These are phyloP conservation scores for Stenodema calcarata DNA, from an alignment of 2,888 invertebrate genomes.

Conservation along the genomic window DNA sequence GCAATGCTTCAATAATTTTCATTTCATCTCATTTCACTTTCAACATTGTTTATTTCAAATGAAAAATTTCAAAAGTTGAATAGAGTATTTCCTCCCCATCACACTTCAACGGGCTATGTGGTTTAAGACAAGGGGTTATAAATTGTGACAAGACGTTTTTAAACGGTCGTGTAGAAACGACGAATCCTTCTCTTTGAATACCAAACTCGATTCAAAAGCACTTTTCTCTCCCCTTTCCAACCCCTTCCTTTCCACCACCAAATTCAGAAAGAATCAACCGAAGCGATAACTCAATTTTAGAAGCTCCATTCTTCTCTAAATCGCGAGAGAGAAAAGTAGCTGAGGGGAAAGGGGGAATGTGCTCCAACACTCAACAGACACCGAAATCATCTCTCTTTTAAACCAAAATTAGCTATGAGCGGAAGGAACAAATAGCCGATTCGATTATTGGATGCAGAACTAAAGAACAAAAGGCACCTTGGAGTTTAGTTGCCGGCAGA, in stretches of 20 bases:
- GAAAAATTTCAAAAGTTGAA: too few species aligned
- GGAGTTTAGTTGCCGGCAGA: not conserved
- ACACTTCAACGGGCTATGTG: not conserved
- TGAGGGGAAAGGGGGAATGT: not conserved
- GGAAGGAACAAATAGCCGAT: not conserved
- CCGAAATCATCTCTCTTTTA: not conserved
- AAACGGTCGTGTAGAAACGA: not conserved
- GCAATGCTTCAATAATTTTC: too few species aligned
- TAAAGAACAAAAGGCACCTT: not conserved
- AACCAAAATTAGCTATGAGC: not conserved
- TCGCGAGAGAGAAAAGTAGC: not conserved
- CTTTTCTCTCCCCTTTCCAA: not conserved
- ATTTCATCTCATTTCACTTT: too few species aligned
- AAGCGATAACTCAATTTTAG: not conserved
- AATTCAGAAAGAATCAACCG: not conserved
- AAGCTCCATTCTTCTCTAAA: not conserved
- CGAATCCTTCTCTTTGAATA: not conserved
- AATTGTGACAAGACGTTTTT: not conserved
- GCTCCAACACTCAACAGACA: not conserved
- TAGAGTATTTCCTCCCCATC: not conserved
- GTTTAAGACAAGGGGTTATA: not conserved
- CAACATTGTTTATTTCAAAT: too few species aligned
- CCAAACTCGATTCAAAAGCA: not conserved
- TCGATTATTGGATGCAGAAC: not conserved
- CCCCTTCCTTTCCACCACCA: not conserved